phyloP scores from a whole-genome alignment of 1,140 invertebrate genomes.

The Druon quercuslanigerum region DNA sequence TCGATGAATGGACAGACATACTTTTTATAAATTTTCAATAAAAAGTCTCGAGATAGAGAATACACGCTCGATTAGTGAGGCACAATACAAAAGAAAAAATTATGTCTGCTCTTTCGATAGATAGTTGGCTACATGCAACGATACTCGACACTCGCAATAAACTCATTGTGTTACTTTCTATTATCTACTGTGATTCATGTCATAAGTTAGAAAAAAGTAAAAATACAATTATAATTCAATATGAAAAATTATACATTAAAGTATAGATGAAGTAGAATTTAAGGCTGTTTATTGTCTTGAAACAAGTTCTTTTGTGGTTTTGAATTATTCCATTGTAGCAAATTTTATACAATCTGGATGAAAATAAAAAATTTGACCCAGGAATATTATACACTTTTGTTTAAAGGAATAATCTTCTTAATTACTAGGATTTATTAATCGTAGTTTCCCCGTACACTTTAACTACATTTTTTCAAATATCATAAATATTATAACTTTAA shows the following conservation, averaged over 20 bases:
- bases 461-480: too few species aligned
- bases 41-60: not conserved
- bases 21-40: not conserved
- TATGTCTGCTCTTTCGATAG: conserved; percentile 6
- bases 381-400: too few species aligned
- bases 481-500: too few species aligned
- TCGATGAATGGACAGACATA: not conserved
- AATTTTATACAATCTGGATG: too few species aligned
- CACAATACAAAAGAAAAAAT: conserved; percentile 15
- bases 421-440: too few species aligned
- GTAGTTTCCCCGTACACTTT: too few species aligned
- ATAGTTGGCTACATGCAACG: not conserved
- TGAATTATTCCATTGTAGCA: too few species aligned
- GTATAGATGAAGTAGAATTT: too few species aligned
- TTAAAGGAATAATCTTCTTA: too few species aligned
- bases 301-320: too few species aligned
- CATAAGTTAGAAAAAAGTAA: not conserved
- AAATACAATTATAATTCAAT: not conserved
- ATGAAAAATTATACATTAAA: not conserved
- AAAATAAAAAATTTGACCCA: too few species aligned
- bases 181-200: not conserved
- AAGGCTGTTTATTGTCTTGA: too few species aligned
- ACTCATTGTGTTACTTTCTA: not conserved
- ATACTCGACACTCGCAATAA: not conserved
- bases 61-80: conserved; percentile 5